phyloP scores from a whole-genome alignment of 2,113 vertebrate species.

The Trogon melanurus region DNA sequence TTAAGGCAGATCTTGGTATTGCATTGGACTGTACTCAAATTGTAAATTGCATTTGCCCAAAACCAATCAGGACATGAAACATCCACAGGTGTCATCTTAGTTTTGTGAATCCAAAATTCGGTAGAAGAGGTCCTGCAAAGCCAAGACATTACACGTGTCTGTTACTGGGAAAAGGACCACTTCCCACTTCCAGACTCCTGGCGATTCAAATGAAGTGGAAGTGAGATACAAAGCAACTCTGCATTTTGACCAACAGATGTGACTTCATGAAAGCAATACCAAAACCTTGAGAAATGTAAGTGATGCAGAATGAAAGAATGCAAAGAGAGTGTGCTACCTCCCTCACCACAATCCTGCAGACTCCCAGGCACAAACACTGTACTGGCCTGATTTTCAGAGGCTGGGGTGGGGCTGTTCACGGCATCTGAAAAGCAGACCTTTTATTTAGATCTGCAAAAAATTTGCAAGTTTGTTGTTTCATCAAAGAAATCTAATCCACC shows the following conservation, averaged over 20 bases:
- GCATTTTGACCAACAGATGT: neutral
- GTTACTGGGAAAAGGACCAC: neutral
- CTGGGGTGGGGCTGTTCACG: neutral
- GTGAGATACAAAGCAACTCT: neutral
- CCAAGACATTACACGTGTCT: neutral
- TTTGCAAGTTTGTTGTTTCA: conserved; percentile 4
- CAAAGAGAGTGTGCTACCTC: neutral
- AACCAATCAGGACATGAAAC: neutral
- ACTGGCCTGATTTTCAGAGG: neutral
- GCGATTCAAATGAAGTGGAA: neutral
- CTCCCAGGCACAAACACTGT: neutral
- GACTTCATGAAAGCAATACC: neutral
- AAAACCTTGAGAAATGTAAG: neutral
- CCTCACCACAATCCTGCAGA: neutral
- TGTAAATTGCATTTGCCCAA: neutral
- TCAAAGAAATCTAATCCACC: conserved; percentile 16
- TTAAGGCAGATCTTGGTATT: neutral
- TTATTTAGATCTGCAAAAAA: neutral
- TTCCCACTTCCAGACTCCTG: neutral
- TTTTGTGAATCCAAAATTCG: neutral
- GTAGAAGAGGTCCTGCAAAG: neutral
- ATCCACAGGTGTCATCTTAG: neutral
- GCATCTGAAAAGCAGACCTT: conserved; percentile 20
- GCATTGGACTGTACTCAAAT: neutral
- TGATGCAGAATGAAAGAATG: neutral